Percentiles rank a stretch among this genome's conserved stretches.
These are phyloP conservation scores for Dicranocentrus wangi DNA, from an alignment of 2,888 invertebrate species.

Conservation along the genomic window DNA sequence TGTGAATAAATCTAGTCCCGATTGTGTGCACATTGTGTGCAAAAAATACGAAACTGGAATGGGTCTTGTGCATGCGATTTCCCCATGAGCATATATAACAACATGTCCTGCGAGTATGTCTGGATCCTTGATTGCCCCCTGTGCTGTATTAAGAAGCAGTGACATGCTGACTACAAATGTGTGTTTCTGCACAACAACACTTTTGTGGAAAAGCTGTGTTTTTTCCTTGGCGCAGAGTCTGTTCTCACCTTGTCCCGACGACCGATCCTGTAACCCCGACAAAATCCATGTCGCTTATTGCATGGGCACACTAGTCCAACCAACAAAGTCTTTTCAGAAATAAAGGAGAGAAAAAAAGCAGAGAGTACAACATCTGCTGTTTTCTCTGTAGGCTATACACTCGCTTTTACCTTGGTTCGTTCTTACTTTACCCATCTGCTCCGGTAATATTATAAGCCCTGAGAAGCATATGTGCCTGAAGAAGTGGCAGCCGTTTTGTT, in stretches of 20 bases:
- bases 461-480: not conserved
- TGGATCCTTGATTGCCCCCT: not conserved
- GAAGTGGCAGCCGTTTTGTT: not conserved
- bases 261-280: not conserved
- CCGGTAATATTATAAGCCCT: slow-evolving; percentile 17
- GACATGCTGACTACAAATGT: slow-evolving; percentile 38
- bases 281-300: not conserved
- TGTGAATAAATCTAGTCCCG: not conserved
- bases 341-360: not conserved
- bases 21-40: slow-evolving; percentile 16
- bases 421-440: slow-evolving; percentile 19
- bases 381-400: not conserved
- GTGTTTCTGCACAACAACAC: too few species aligned
- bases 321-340: too few species aligned
- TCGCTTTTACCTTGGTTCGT: not conserved
- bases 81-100: not conserved
- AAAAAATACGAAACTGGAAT: too few species aligned
- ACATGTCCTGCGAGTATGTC: not conserved
- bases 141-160: not conserved
- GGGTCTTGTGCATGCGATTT: slow-evolving; percentile 6
- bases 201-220: not conserved
- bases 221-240: not conserved
- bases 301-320: too few species aligned
- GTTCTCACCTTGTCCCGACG: slow-evolving; percentile 33
- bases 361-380: slow-evolving; percentile 34